Evolutionary conservation across 2,113 vertebrate species (phyloP), one percentile per base, ranked within the genome.

Genomic region (Chitala chitala): DNA sequence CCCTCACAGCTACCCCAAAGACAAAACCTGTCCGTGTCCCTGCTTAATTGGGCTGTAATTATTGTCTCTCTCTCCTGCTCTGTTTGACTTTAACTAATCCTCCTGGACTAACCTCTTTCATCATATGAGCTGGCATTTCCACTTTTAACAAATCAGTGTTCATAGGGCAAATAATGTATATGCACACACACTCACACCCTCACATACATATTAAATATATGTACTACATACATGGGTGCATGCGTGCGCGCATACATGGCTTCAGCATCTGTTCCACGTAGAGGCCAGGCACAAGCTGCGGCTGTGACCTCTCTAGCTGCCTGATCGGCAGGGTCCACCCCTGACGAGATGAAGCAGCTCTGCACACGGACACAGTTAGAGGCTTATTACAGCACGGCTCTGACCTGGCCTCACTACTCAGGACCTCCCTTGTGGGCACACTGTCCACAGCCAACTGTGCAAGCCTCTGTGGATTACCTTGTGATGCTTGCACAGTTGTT

Each of bases 321-420:
- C 86, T 87, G 88, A 87, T 85, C 86, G 84, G 79, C 71, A 82
- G 87, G 86, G 80, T 29, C 3, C 7, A 38, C 44, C 82, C 84
- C 84, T 87, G 81, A 77, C 88, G 84, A 88, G 82, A 88, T 88
- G 85, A 88, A 82, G 86, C 85, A 59, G 55, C 22, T 74, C 69
- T 71, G 36, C 31, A 9, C 72, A 3, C 29, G 61, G 69, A 24
- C 51, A 17, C 13, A 5, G 5, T 44, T 55, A 54, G 51, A 13
- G 31, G n/a, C 20, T 54, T 6, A 7, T 6, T 4, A 3, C 10
- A 36, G n/a, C n/a, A n/a, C n/a, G n/a, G 44, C 2, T 46, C 64
- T 38, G 8, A 9, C 42, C 10, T 46, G 17, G 9, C 29, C 13
- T 26, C 13, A 13, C 1, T 24, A 10, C 3, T 44, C 3, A 68